Evolutionary conservation across 2,888 invertebrate genomes (phyloP).

Genomic region (Leptopilina drosophilae): DNA sequence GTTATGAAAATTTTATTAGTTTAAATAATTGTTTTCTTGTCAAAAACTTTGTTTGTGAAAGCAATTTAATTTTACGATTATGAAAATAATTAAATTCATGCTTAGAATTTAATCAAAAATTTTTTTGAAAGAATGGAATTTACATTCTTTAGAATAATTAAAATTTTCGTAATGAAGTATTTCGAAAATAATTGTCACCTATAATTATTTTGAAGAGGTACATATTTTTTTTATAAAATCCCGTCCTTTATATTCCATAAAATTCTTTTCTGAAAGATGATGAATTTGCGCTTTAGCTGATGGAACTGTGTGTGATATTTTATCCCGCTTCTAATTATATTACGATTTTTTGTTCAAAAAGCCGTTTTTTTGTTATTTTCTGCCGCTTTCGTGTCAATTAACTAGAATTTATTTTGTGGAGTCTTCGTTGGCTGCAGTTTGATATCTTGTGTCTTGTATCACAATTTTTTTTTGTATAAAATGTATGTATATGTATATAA

Average conservation of each 20-base stretch:
- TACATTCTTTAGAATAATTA: too few species aligned
- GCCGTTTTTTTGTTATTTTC: conserved; percentile 28
- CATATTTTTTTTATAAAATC: too few species aligned
- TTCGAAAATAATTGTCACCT: too few species aligned
- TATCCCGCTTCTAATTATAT: conserved; percentile 15
- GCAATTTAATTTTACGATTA: too few species aligned
- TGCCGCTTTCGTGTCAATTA: conserved; percentile 33
- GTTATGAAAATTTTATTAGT: too few species aligned
- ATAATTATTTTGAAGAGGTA: too few species aligned
- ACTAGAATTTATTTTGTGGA: conserved; percentile 33
- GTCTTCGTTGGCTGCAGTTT: conserved; percentile 34
- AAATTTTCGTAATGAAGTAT: too few species aligned
- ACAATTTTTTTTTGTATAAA: conserved; percentile 22
- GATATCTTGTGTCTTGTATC: conserved; percentile 19
- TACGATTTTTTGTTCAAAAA: conserved; percentile 5
- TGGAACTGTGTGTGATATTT: conserved; percentile 1
- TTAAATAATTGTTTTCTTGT: too few species aligned
- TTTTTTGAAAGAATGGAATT: too few species aligned
- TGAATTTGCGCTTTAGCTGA: conserved; percentile 2
- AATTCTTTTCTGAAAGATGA: neutral
- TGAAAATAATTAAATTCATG: too few species aligned
- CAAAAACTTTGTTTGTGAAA: too few species aligned
- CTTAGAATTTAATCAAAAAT: too few species aligned
- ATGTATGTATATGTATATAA: neutral
- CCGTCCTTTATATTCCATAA: neutral